phyloP scores from a whole-genome alignment of 2,888 invertebrate species.

The Eumacrocentrus americanus region DNA sequence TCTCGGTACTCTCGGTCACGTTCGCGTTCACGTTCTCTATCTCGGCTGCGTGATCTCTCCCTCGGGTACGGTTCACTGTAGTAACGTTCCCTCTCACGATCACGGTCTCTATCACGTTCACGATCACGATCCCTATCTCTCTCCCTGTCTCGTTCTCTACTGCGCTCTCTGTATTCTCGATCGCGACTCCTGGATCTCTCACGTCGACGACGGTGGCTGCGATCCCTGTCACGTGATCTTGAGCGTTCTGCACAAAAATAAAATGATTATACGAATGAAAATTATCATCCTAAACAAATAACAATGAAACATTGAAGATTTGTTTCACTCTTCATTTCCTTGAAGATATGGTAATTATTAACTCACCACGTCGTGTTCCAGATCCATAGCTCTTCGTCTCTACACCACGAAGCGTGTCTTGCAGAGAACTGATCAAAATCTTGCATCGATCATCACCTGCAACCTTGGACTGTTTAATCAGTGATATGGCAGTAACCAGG shows the following conservation, averaged over 20 bases:
- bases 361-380: conserved; percentile 67
- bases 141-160: conserved; percentile 63
- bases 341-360: background rate
- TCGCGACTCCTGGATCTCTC: conserved; percentile 76
- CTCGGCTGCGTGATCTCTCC: conserved; percentile 83
- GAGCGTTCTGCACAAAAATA: conserved; percentile 60
- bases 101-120: conserved; percentile 62
- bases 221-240: conserved; percentile 63
- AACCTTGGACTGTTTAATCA: conserved; percentile 97
- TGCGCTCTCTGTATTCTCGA: conserved; percentile 68
- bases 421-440: conserved; percentile 93
- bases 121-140: conserved; percentile 68
- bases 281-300: no score
- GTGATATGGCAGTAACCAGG: conserved; percentile 95
- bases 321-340: background rate
- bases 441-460: conserved; percentile 97
- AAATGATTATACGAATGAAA: conserved; percentile 4
- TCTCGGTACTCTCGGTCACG: conserved; percentile 75
- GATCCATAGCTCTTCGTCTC: conserved; percentile 96
- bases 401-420: conserved; percentile 96
- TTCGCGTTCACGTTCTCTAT: conserved; percentile 67
- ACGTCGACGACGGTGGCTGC: conserved; percentile 69
- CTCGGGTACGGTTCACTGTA: conserved; percentile 65
- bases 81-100: conserved; percentile 64
- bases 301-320: no score